A percentile compares a stretch with the other conserved stretches of the same genome.
phyloP scores from a whole-genome alignment of 2,797 vertebrate species.

The Delichon dasypus region DNA sequence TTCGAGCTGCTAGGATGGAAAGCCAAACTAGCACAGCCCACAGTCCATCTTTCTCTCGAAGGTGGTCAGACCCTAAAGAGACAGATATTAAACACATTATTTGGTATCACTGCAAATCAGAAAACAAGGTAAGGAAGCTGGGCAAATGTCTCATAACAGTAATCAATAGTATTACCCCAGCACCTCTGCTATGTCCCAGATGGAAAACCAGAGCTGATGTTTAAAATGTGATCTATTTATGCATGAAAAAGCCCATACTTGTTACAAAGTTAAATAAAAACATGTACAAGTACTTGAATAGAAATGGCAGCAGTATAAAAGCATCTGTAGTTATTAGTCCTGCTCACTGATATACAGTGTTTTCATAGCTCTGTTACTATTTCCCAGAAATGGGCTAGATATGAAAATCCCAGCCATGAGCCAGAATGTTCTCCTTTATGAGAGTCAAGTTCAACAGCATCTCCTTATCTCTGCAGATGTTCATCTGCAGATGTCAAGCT shows the following conservation, averaged over 20 bases:
- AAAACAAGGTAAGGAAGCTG: background rate
- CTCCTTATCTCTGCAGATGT: background rate
- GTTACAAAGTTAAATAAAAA: background rate
- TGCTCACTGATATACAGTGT: background rate
- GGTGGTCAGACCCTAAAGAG: slow-evolving; percentile 91
- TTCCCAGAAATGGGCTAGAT: background rate
- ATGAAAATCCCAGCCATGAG: background rate
- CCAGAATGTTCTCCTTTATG: background rate
- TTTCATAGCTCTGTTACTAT: background rate
- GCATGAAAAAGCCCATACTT: background rate
- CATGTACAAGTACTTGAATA: background rate
- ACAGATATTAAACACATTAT: background rate
- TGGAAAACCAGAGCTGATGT: background rate
- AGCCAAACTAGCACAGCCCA: slow-evolving; percentile 97
- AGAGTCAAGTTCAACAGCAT: background rate
- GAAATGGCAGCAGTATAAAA: background rate
- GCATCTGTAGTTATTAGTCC: background rate
- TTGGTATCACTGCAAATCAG: background rate
- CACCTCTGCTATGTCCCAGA: background rate
- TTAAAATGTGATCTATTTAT: background rate
- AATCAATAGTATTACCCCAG: background rate
- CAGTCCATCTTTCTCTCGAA: slow-evolving; percentile 95
- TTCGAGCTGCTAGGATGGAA: slow-evolving; percentile 90
- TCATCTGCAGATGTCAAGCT: background rate
- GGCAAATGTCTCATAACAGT: background rate